Percentiles rank a stretch among this genome's conserved stretches.
phyloP scores from a whole-genome alignment of 2,888 invertebrate genomes.

The Trilocha varians region DNA sequence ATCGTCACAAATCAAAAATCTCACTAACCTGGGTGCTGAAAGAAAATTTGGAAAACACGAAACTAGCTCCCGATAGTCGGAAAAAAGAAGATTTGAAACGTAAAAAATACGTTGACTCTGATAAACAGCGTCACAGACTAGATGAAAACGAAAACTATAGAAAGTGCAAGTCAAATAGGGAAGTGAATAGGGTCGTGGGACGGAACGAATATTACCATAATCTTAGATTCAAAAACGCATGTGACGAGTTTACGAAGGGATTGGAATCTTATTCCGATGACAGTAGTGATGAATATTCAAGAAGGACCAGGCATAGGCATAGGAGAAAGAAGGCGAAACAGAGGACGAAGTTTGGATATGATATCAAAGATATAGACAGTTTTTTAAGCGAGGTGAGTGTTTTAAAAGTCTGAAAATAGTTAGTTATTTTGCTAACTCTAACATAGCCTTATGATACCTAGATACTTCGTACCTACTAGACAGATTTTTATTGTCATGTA shows the following conservation, averaged over 20 bases:
- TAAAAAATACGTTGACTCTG: constrained; percentile 24
- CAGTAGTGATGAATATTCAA: constrained; percentile 54
- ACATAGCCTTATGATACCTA: too few species aligned
- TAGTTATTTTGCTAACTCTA: too few species aligned
- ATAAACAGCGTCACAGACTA: constrained; percentile 23
- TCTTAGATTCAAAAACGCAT: constrained; percentile 51
- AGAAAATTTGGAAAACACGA: constrained; percentile 70
- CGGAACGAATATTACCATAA: constrained; percentile 67
- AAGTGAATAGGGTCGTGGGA: constrained; percentile 47
- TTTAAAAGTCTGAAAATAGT: too few species aligned
- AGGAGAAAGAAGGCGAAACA: constrained; percentile 49
- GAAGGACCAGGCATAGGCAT: constrained; percentile 59
- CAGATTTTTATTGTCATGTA: too few species aligned
- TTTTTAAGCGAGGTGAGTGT: constrained; percentile 81
- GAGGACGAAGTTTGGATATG: constrained; percentile 78
- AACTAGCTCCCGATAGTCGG: constrained; percentile 28
- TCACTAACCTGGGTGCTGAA: constrained; percentile 84
- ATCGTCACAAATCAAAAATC: constrained; percentile 75
- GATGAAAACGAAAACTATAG: constrained; percentile 37
- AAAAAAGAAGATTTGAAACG: constrained; percentile 26
- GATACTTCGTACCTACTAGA: too few species aligned
- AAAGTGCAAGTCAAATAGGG: constrained; percentile 39
- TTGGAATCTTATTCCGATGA: constrained; percentile 47
- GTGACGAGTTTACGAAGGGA: constrained; percentile 52
- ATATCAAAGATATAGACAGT: constrained; percentile 84